phyloP scores from a whole-genome alignment of 35 echinoderm and acorn worm species.

The Ophioderma brevispina region DNA sequence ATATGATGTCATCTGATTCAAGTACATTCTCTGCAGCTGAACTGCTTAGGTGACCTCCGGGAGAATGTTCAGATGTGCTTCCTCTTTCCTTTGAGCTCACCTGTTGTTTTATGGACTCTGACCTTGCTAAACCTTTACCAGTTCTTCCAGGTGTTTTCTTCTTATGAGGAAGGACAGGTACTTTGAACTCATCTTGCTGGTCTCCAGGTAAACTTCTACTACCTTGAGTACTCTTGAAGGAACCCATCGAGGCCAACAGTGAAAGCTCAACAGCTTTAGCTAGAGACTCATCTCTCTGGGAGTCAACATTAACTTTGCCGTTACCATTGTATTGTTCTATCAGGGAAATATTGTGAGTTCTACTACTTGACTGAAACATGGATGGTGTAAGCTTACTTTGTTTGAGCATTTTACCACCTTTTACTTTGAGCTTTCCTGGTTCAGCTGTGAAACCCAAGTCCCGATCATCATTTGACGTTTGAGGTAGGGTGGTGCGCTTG shows the following conservation, averaged over 20 bases:
- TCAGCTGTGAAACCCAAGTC: not conserved
- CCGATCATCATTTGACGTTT: not conserved
- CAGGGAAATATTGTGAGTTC: not conserved
- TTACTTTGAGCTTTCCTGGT: not conserved
- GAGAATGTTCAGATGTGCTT: too few relatives aligned
- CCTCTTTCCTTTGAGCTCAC: too few relatives aligned
- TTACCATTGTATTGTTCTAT: conserved; percentile 7
- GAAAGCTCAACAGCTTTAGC: conserved; percentile 11
- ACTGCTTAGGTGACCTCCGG: too few relatives aligned
- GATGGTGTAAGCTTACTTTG: conserved; percentile 1
- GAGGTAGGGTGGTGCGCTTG: not conserved
- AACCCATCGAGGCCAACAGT: not conserved
- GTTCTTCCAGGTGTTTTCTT: not conserved
- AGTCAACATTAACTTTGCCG: not conserved
- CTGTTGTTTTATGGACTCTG: too few relatives aligned
- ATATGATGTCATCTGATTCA: not conserved
- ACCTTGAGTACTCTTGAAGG: not conserved
- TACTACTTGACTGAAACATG: conserved; percentile 19
- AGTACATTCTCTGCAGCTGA: not conserved
- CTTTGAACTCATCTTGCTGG: not conserved
- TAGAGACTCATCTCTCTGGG: not conserved
- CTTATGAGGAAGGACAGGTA: not conserved
- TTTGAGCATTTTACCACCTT: conserved; percentile 12
- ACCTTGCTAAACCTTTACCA: not conserved
- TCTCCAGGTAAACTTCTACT: not conserved